phyloP scores from a whole-genome alignment of 2,888 invertebrate genomes.

The Drosophila sordidapex region DNA sequence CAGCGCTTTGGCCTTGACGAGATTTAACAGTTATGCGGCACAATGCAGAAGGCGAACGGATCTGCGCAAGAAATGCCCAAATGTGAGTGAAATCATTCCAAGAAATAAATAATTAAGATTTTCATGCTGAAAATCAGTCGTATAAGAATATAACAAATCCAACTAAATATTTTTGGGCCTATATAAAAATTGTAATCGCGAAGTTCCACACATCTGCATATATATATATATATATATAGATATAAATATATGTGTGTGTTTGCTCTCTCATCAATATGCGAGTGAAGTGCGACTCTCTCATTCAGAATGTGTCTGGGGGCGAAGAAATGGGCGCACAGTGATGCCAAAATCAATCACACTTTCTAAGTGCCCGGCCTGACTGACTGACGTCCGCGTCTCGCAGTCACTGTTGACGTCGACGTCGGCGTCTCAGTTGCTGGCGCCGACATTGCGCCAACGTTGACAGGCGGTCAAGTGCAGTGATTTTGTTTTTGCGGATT shows the following conservation, averaged over 20 bases:
- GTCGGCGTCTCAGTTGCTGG: slow-evolving; percentile 9
- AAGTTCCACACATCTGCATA: background rate
- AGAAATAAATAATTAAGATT: background rate
- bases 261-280: slow-evolving; percentile 62
- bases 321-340: slow-evolving; percentile 76
- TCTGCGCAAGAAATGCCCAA: slow-evolving; percentile 74
- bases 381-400: slow-evolving; percentile 32
- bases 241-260: slow-evolving; percentile 14
- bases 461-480: slow-evolving; percentile 51
- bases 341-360: slow-evolving; percentile 82
- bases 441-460: slow-evolving; percentile 30
- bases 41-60: slow-evolving; percentile 73
- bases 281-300: slow-evolving; percentile 57
- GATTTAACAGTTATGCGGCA: slow-evolving; percentile 73
- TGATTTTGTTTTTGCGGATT: background rate
- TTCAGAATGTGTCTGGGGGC: slow-evolving; percentile 70
- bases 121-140: background rate
- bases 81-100: slow-evolving; percentile 59
- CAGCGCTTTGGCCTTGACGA: slow-evolving; percentile 63
- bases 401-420: slow-evolving; percentile 30
- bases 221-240: background rate
- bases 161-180: background rate
- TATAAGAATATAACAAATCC: background rate
- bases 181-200: background rate
- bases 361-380: slow-evolving; percentile 69